These are phyloP conservation scores for Phenganax marumi DNA, from an alignment of 92 coral and sea anemone species.

Conservation along the genomic window DNA sequence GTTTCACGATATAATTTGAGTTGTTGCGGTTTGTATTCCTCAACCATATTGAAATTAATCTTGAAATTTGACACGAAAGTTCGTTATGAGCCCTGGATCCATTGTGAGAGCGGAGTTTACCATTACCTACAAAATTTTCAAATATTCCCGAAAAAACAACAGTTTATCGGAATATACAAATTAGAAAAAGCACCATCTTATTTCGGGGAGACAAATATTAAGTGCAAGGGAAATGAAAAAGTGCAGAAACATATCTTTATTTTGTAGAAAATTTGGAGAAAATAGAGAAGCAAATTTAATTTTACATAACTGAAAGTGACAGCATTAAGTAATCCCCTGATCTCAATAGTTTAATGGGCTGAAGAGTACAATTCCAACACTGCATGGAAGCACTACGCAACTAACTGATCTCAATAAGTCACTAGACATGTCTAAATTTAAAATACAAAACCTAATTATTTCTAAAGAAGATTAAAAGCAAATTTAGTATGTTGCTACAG, in stretches of 20 bases:
- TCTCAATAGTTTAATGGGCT: not conserved
- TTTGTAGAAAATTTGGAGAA: not conserved
- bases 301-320: not conserved
- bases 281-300: not conserved
- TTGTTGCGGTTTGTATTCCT: not conserved
- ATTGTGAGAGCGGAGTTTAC: not conserved
- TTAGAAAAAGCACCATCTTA: not conserved
- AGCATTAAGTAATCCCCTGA: not conserved
- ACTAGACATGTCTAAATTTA: not conserved
- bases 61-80: not conserved
- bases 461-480: not conserved
- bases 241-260: not conserved
- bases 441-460: not conserved
- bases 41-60: not conserved
- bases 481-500: conserved; percentile 3
- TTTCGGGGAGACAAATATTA: not conserved
- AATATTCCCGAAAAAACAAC: not conserved
- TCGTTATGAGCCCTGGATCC: conserved; percentile 20
- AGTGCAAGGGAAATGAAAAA: not conserved
- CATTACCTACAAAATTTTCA: not conserved
- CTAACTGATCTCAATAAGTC: too few species aligned
- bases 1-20: not conserved
- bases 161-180: too few species aligned
- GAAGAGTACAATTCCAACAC: too few species aligned
- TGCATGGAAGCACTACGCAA: too few species aligned